Conservation (phyloP, 2,888 invertebrate genomes). For the Andrena haemorrhoa region DNA sequence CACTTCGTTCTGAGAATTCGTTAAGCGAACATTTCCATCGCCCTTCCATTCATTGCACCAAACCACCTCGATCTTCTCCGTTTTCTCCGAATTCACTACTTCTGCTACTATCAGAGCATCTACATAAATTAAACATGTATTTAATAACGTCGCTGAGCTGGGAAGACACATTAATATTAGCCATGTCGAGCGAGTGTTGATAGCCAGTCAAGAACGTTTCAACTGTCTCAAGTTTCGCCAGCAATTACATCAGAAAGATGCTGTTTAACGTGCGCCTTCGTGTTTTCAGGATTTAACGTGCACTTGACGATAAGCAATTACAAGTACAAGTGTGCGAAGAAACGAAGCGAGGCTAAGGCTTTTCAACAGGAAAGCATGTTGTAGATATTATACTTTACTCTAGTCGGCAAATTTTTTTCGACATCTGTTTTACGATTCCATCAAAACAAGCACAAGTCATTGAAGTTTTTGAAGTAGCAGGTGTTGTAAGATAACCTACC, state of each 20-base stretch:
- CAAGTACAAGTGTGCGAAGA: background rate
- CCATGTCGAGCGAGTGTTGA: no score
- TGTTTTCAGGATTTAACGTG: background rate
- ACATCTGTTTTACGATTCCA: slow-evolving; percentile 28
- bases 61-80: slow-evolving; percentile 69
- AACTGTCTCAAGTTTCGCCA: background rate
- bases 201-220: background rate
- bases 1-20: slow-evolving; percentile 65
- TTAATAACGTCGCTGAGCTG: background rate
- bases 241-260: background rate
- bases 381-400: background rate
- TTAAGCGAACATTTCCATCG: slow-evolving; percentile 71
- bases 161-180: background rate
- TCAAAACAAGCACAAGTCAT: background rate
- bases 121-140: slow-evolving; percentile 51
- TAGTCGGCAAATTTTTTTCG: background rate
- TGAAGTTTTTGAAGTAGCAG: background rate
- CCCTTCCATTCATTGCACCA: slow-evolving; percentile 76
- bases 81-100: slow-evolving; percentile 66
- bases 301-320: background rate
- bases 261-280: background rate
- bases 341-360: background rate
- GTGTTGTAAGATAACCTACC: slow-evolving; percentile 66
- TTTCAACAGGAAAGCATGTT: background rate
- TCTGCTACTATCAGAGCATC: slow-evolving; percentile 78